Base-by-base conservation (phyloP, 2,888 invertebrate species). In the Girardia tigrina region DNA sequence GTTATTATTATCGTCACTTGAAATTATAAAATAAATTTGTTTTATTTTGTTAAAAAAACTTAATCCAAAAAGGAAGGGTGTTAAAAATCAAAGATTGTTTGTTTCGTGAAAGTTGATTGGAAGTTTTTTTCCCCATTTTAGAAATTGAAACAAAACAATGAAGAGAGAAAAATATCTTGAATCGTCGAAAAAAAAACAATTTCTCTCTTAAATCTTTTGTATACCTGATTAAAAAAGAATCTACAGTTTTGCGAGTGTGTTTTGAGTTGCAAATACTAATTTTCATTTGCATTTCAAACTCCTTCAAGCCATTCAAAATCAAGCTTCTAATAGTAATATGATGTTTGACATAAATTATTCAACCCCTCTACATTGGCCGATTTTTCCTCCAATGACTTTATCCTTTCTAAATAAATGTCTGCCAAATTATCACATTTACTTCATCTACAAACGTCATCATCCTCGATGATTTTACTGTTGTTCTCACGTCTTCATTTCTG, bases 81-180 rank as follows among this genome's bases (percentile, higher is more conserved):
- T 56, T 56, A 56, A 56, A 56, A 56, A 56, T 56, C 56, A 56
- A 56, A 56, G 56, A 56, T 56, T 56, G 4, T 23, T 56, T n/a
- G n/a, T n/a, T n/a, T 56, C 23, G 56, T 56, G 56, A 56, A 56
- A 56, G 56, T 56, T 56, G 56, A 56, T 56, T 56, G 56, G 56
- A 56, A 56, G 56, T 20, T 56, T 56, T n/a, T 23, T 20, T n/a
- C n/a, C n/a, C n/a, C n/a, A n/a, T n/a, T 56, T 4, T 20, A 23
- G n/a, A 56, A 56, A 56, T 56, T n/a, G 56, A 56, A 56, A 56
- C 56, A 56, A 56, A 56, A 56, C 56, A 56, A 56, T 56, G 56
- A n/a, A n/a, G 56, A 56, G 56, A 56, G 56, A 56, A 56, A 56
- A 56, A 56, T 56, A 56, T 56, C 56, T 56, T 56, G 6, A 56